Base-by-base conservation (phyloP, 1,140 invertebrate species). In the Drosophila aff. region DNA sequence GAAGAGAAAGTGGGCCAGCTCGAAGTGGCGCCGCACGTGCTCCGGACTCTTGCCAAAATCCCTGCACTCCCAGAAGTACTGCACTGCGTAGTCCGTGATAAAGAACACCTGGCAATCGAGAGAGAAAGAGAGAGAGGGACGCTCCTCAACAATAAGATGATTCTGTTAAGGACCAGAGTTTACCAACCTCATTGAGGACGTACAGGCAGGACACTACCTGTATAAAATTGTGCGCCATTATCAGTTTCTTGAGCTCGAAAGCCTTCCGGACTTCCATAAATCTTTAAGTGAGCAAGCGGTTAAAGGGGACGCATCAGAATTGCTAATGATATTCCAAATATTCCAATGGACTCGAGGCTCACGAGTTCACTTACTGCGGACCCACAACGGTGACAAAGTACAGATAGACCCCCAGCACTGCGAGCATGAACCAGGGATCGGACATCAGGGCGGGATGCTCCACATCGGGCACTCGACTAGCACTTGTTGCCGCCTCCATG, bases 1-100 rank as follows among this genome's bases (percentile, higher is more conserved):
- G 52, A 94, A 91, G 10, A 93, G 66, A 79, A 94, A 94, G 92
- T 94, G 94, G 1, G 94, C 82, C 18, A 92, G 46, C 11, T 41
- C 50, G 6, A 60, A 85, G 16, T 78, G 72, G 2, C 86, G 71
- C 5, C 23, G 50, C 9, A 75, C 36, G 5, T 43, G 50, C 28
- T 66, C 52, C 0, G 43, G 46, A 3, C 50, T 63, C 21, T 52
- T 36, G 9, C 52, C 64, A 1, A 79, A 23, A 4, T 33, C 5
- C 9, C n/a, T 28, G 73, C 91, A 92, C 63, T 63, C 74, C 82
- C 83, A 90, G 21, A 92, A 92, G 5, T 41, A 40, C 2, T 77
- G 18, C 13, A 91, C 75, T 4, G 26, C 26, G 21, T 63, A 44
- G 8, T 79, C 55, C 40, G 55, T 79, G 3, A 87, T 47, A 13